Conservation (phyloP, 1,140 invertebrate genomes). For the Campoletis sonorensis region DNA sequence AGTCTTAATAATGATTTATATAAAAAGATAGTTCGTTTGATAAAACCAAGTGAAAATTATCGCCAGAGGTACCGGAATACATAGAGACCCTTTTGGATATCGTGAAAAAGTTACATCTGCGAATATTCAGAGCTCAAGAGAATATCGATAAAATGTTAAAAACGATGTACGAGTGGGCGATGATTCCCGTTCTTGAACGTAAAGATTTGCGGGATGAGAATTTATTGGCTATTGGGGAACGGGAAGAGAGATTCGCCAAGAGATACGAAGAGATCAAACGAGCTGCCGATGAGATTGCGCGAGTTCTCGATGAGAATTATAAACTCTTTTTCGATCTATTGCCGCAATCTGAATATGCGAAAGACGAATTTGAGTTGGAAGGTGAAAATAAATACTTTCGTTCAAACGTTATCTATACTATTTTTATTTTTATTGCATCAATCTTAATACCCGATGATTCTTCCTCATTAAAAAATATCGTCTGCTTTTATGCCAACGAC, state of each 20-base stretch:
- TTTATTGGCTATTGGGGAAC: slow-evolving; percentile 79
- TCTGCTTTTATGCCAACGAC: no score
- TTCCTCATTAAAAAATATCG: no score
- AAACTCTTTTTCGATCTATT: slow-evolving; percentile 78
- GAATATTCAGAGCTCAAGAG: slow-evolving; percentile 79
- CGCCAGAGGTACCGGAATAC: slow-evolving; percentile 78
- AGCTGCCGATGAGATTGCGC: slow-evolving; percentile 78
- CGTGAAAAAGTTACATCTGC: slow-evolving; percentile 77
- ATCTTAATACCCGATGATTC: background rate
- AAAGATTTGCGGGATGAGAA: slow-evolving; percentile 80
- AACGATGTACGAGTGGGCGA: slow-evolving; percentile 83
- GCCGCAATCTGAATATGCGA: slow-evolving; percentile 62
- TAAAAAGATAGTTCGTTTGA: background rate
- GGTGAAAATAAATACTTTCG: background rate
- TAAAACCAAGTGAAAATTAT: slow-evolving; percentile 29
- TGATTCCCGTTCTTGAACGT: slow-evolving; percentile 82
- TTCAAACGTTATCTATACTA: background rate
- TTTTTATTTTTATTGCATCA: background rate
- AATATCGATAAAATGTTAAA: slow-evolving; percentile 72
- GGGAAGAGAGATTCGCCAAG: slow-evolving; percentile 75
- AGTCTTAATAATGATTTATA: background rate
- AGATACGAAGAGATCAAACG: slow-evolving; percentile 79
- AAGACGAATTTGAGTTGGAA: slow-evolving; percentile 58
- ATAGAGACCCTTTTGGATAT: slow-evolving; percentile 76
- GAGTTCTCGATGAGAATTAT: slow-evolving; percentile 81